Evolutionary conservation across 2,113 vertebrate species (phyloP).

Genomic region (Microcebus lehilahytsara): DNA sequence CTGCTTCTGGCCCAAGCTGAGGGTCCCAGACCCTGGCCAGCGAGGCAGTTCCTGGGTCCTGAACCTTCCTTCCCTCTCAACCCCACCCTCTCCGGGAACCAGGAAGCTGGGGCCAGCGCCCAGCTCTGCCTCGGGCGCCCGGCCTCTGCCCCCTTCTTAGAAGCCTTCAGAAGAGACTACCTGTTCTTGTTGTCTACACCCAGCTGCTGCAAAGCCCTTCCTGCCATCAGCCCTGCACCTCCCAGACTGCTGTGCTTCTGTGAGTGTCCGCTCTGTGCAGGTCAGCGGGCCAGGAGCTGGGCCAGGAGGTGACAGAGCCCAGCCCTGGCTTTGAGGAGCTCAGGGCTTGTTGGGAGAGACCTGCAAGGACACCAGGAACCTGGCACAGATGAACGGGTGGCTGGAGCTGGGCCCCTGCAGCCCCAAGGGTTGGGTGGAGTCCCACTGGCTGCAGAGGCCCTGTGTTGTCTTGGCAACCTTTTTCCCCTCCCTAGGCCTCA

Average conservation of each 20-base stretch:
- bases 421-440: not conserved
- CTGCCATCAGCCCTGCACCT: not conserved
- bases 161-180: slow-evolving; percentile 33
- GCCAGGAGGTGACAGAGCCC: not conserved
- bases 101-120: slow-evolving; percentile 66
- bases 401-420: not conserved
- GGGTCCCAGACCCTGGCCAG: not conserved
- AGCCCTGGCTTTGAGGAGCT: not conserved
- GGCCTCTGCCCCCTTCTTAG: slow-evolving; percentile 68
- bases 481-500: not conserved
- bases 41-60: not conserved
- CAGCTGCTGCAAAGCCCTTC: slow-evolving; percentile 19
- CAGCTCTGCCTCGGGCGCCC: slow-evolving; percentile 32
- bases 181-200: not conserved
- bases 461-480: not conserved
- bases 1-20: not conserved
- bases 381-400: fast-evolving
- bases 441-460: not conserved
- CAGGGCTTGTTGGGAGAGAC: not conserved
- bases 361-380: not conserved
- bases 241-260: not conserved
- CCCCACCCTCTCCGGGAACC: slow-evolving; percentile 43
- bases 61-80: not conserved
- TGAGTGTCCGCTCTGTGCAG: not conserved
- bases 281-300: not conserved